Base-by-base conservation (phyloP, 2,113 vertebrate species). In the Nyctereutes procyonoides region DNA sequence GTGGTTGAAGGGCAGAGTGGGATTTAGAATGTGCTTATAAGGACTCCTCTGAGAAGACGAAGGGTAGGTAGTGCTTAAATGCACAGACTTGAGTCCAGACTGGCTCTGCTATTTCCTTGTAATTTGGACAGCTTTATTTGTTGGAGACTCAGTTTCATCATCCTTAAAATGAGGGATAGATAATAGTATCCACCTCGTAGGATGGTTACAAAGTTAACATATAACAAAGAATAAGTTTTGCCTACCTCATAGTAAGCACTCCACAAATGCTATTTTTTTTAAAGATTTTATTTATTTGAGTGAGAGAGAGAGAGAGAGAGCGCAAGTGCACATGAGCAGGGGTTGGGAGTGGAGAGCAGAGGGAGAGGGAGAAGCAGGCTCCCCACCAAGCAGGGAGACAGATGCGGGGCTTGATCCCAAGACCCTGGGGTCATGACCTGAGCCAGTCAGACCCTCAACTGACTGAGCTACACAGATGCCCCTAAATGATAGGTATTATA, bases 151-250 rank as follows among this genome's bases (percentile, higher is more conserved):
- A 28, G 28, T 93, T 96, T 92, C 51, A 60, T 73, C 8, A 56
- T 71, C 35, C 63, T 86, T 92, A 76, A 93, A 89, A 95, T 65
- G 82, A 43, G 26, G 74, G 43, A 51, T 30, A 77, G 71, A 71
- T 20, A 76, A 84, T 12, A 43, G 19, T 48, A 69, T 30, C 26
- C 35, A 69, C 32, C 32, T 80, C 43, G 38, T 24, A 53, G 11
- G 4, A 13, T 30, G 19, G 58, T 77, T 38, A 77, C 24, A 55
- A 69, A 82, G 53, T 53, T 38, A 55, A 67, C 20, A 13, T 53
- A 51, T 19, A 55, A 55, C 38, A 43, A 62, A 80, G 14, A 94
- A 80, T 58, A 35, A 94, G 32, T 63, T 93, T 80, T 30, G 51
- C 38, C 51, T 90, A 0, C 86, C 56, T 84, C 81, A 55, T 14